Evolutionary conservation across 2,888 invertebrate genomes (phyloP).

Genomic region (Tinea trinotella): DNA sequence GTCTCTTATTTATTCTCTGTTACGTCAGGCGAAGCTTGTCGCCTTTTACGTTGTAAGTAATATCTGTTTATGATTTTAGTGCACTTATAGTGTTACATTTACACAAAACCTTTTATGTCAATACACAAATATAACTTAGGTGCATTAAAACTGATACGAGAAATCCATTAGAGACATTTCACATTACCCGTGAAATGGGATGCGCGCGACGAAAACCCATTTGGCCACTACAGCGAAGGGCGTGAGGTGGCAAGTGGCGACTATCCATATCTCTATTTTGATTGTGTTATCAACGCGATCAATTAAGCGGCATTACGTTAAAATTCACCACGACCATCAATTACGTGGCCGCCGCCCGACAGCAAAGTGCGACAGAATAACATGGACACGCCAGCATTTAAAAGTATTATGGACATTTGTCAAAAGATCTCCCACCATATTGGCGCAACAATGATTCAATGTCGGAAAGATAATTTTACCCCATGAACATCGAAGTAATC

Average conservation of each 20-base stretch:
- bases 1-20: slow-evolving; percentile 67
- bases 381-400: slow-evolving; percentile 33
- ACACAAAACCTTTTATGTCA: not conserved
- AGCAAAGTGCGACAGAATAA: slow-evolving; percentile 30
- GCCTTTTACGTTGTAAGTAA: slow-evolving; percentile 6
- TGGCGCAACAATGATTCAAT: slow-evolving; percentile 19
- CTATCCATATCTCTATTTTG: slow-evolving; percentile 45
- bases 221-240: slow-evolving; percentile 41
- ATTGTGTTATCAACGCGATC: slow-evolving; percentile 54
- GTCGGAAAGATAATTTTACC: not conserved
- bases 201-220: slow-evolving; percentile 42
- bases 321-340: slow-evolving; percentile 58
- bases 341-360: slow-evolving; percentile 38
- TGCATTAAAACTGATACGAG: slow-evolving; percentile 36
- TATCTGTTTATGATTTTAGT: not conserved
- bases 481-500: slow-evolving; percentile 46
- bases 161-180: slow-evolving; percentile 35
- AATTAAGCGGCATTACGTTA: slow-evolving; percentile 61
- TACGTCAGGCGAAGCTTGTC: slow-evolving; percentile 36
- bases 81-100: not conserved
- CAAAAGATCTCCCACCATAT: slow-evolving; percentile 3
- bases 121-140: slow-evolving; percentile 28
- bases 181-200: slow-evolving; percentile 30
- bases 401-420: slow-evolving; percentile 1
- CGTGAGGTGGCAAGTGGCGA: slow-evolving; percentile 25